A percentile compares a stretch with the other conserved stretches of the same genome.
These are phyloP conservation scores for Ariolimax columbianus DNA, from an alignment of 2,888 invertebrate genomes.

Conservation along the genomic window DNA sequence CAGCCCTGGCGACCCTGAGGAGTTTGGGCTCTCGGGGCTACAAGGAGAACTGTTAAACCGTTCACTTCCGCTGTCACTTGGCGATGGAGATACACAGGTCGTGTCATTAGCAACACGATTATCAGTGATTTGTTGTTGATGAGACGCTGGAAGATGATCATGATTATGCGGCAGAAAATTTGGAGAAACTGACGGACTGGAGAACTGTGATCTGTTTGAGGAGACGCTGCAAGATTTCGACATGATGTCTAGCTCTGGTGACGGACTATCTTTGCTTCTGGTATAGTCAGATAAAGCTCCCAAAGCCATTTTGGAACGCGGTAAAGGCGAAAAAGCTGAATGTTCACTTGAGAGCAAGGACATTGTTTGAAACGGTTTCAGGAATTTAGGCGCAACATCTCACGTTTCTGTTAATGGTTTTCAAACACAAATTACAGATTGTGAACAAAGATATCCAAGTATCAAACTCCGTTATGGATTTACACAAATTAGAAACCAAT, in stretches of 20 bases:
- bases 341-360: constrained; percentile 46
- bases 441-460: no score
- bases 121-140: constrained; percentile 18
- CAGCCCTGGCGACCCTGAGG: constrained; percentile 22
- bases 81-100: constrained; percentile 1
- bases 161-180: constrained; percentile 22
- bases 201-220: constrained; percentile 6
- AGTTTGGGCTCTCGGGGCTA: constrained; percentile 20
- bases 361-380: constrained; percentile 22
- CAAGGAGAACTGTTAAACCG: constrained; percentile 8
- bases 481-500: no score
- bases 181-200: constrained; percentile 24
- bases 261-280: constrained; percentile 9
- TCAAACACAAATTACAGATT: no score
- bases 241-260: constrained; percentile 12
- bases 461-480: no score
- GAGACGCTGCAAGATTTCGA: constrained; percentile 26
- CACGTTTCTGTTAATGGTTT: no score
- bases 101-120: not conserved
- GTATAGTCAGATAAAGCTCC: constrained; percentile 8
- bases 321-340: constrained; percentile 43
- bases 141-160: constrained; percentile 8
- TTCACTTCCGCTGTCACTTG: constrained; percentile 22
- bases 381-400: not conserved
- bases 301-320: constrained; percentile 24